Evolutionary conservation across 2,888 invertebrate species (phyloP), one percentile per base, ranked within the genome.

Genomic region (Heliconius charithonia): DNA sequence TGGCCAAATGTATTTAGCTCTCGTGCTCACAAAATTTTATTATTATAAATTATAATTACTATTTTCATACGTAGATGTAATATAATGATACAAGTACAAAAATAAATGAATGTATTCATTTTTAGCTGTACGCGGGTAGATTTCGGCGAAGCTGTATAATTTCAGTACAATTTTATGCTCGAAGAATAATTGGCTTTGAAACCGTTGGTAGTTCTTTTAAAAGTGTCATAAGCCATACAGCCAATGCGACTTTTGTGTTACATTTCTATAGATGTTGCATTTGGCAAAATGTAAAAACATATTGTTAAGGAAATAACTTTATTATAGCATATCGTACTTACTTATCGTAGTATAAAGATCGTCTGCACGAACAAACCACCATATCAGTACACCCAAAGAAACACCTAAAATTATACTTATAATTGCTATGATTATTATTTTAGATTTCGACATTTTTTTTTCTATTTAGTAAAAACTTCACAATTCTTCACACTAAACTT

Each of bases 351-450:
- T 82, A 81, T 81, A 83, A 22, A 70, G 51, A 59, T 81, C 70
- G 27, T 73, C 74, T 65, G 74, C 79, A 41, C 76, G 78, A 12
- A 86, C 82, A 29, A 87, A 75, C 87, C 87, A 86, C 85, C 86
- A 85, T 13, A 84, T 85, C 0, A 86, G 81, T 12, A 85, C 85
- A 7, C 83, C 83, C 10, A 86, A 29, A 1, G 85, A 85, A 27
- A 83, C 82, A 19, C 82, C 82, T 22, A 84, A 69, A 25, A 79
- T 76, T 45, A 83, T 22, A 59, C 82, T 77, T n/a, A 80, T 71
- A 9, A 81, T 16, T 27, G 81, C 74, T 62, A 84, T 70, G 73
- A 77, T 73, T 69, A 83, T 77, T 45, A 84, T 37, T 45, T 76
- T 56, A 70, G 75, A 79, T 59, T 80, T 83, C 10, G 77, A 71